A percentile compares a stretch with the other conserved stretches of the same genome.
Conservation (phyloP, 2,888 invertebrate species). For the Pollenia angustigena region DNA sequence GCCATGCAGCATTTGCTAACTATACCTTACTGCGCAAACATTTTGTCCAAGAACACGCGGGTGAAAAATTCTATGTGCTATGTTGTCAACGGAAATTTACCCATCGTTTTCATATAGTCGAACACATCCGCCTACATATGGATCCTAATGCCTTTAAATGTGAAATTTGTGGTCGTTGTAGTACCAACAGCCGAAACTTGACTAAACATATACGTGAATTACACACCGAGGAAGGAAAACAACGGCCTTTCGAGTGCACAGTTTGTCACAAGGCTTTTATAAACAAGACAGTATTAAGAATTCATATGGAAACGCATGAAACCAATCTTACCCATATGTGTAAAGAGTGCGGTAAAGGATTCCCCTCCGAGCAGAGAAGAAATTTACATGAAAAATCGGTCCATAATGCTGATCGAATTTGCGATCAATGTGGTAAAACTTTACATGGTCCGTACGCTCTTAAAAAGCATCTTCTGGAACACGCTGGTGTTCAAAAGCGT, state of each 20-base stretch:
- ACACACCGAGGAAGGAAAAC: slow-evolving; percentile 61
- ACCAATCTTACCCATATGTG: slow-evolving; percentile 72
- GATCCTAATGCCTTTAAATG: slow-evolving; percentile 75
- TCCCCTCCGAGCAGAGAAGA: slow-evolving; percentile 66
- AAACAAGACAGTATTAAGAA: slow-evolving; percentile 65
- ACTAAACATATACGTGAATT: slow-evolving; percentile 72
- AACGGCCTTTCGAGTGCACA: slow-evolving; percentile 67
- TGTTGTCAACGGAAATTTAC: slow-evolving; percentile 74
- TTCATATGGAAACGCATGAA: slow-evolving; percentile 74
- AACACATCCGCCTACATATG: slow-evolving; percentile 74
- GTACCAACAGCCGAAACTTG: slow-evolving; percentile 71
- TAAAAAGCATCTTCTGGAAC: slow-evolving; percentile 67
- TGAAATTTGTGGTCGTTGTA: slow-evolving; percentile 70
- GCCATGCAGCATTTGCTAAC: slow-evolving; percentile 56
- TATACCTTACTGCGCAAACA: slow-evolving; percentile 73
- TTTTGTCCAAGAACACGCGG: slow-evolving; percentile 71
- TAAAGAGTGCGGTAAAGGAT: slow-evolving; percentile 75
- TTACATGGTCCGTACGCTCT: slow-evolving; percentile 66
- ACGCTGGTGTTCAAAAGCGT: slow-evolving; percentile 67
- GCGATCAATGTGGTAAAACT: slow-evolving; percentile 73
- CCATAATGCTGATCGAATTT: slow-evolving; percentile 65
- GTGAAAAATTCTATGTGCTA: slow-evolving; percentile 68
- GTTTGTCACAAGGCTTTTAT: slow-evolving; percentile 73
- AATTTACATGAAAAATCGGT: slow-evolving; percentile 72
- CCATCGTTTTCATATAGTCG: slow-evolving; percentile 74